These are phyloP conservation scores for Alfaro cultratus DNA, from an alignment of 2,797 vertebrate species.

Conservation along the genomic window DNA sequence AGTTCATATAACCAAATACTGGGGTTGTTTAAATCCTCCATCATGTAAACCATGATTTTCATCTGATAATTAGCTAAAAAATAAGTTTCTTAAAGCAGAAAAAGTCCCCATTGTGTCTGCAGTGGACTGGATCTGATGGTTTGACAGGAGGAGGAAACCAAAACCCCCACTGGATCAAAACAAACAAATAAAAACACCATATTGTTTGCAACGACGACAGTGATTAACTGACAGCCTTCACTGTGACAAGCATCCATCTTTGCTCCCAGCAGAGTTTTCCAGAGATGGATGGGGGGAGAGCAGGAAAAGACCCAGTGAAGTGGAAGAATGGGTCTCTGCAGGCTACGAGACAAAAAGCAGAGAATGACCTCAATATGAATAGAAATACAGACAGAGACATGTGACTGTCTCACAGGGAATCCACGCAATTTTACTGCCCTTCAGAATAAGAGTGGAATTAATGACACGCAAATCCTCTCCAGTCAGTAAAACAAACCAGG, in stretches of 20 bases:
- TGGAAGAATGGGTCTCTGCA: slow-evolving; percentile 65
- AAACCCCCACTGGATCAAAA: slow-evolving; percentile 22
- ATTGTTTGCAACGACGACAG: slow-evolving; percentile 17
- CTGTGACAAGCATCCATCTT: slow-evolving; percentile 37
- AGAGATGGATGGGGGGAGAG: slow-evolving; percentile 30
- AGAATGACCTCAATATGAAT: slow-evolving; percentile 67
- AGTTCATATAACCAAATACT: neutral
- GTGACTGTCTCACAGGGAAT: slow-evolving; percentile 20
- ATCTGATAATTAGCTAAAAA: neutral
- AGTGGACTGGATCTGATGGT: slow-evolving; percentile 14
- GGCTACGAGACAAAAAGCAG: slow-evolving; percentile 62
- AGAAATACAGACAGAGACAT: slow-evolving; percentile 15
- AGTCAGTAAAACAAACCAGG: no score
- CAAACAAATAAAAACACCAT: slow-evolving; percentile 13
- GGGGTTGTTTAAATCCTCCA: neutral
- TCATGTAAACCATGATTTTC: neutral
- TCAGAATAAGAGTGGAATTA: neutral
- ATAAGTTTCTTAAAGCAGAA: neutral
- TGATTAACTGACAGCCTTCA: slow-evolving; percentile 52
- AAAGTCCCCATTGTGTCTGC: neutral
- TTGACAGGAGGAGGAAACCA: slow-evolving; percentile 23
- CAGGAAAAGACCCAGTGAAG: slow-evolving; percentile 48
- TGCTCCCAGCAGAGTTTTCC: slow-evolving; percentile 42
- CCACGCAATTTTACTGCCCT: slow-evolving; percentile 8
- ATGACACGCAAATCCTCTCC: no score